Evolutionary conservation across 2,888 invertebrate genomes (phyloP).

Genomic region (Elegia similella): DNA sequence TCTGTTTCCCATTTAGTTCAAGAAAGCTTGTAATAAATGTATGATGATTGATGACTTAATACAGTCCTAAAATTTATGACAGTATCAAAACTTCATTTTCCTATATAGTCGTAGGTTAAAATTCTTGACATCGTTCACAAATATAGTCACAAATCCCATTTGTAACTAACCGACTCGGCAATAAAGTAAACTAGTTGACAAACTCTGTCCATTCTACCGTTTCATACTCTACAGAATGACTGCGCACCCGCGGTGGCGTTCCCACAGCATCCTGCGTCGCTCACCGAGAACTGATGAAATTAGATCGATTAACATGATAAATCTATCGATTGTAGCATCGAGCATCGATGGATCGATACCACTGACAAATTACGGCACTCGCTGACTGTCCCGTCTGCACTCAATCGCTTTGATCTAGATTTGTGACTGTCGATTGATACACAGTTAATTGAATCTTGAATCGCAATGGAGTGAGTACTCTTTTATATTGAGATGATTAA

Average conservation of each 20-base stretch:
- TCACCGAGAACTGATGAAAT: slow-evolving; percentile 76
- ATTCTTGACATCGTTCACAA: too few species aligned
- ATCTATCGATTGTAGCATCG: slow-evolving; percentile 64
- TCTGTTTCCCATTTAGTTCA: too few species aligned
- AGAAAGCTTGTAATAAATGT: too few species aligned
- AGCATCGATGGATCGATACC: slow-evolving; percentile 54
- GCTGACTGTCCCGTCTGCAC: slow-evolving; percentile 51
- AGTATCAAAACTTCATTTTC: too few species aligned
- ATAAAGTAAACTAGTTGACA: neutral
- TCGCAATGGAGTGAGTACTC: slow-evolving; percentile 13
- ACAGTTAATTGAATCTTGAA: slow-evolving; percentile 15
- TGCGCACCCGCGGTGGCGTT: slow-evolving; percentile 71
- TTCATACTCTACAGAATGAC: slow-evolving; percentile 63
- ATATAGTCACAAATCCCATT: too few species aligned
- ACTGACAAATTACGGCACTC: slow-evolving; percentile 71
- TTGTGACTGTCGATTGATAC: slow-evolving; percentile 25
- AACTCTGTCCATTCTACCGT: slow-evolving; percentile 9
- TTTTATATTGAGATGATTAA: slow-evolving; percentile 8
- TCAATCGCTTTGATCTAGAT: slow-evolving; percentile 41
- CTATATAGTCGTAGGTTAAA: too few species aligned
- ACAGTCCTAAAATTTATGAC: too few species aligned
- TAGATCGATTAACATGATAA: slow-evolving; percentile 80
- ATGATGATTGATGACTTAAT: too few species aligned
- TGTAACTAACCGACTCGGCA: too few species aligned
- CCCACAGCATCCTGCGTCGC: slow-evolving; percentile 74